Evolutionary conservation across 2,113 vertebrate species (phyloP), one percentile per base, ranked within the genome.

Genomic region (Choloepus hoffmanni): DNA sequence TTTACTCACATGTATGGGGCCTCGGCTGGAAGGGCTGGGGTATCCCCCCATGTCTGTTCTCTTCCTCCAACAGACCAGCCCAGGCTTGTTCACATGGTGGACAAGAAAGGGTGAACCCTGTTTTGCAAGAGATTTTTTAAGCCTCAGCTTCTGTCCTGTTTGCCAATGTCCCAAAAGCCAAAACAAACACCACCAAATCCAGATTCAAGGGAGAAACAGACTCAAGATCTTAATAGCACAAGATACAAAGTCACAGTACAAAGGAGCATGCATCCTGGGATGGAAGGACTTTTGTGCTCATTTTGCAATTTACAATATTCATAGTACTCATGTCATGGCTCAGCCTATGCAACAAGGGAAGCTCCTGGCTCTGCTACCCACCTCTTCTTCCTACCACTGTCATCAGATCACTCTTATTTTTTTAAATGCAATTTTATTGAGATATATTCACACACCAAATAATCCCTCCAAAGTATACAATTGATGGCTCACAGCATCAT

Each of bases 281-380:
- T 16, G 11, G 53, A 45, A 53, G 21, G 45, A 28, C 33, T 40
- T 18, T 68, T 30, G 40, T 3, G 4, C 67, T 43, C 36, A 3
- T 60, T 55, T 86, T 87, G 13, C 76, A 72, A 12, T 33, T 36
- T 30, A 4, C 36, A 9, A 6, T 12, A 26, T 43, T 77, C 63
- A 0, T 4, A 63, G 7, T 13, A 5, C 14, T 4, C 7, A 3
- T 0, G 1, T 45, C 76, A 19, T 9, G 53, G 16, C 53, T 68
- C 60, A 13, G 30, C 33, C 13, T 6, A 13, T 13, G 16, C 1
- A 8, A 55, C 36, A 23, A 0, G 7, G 33, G 70, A 48, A 18
- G 45, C 40, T 26, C 63, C 45, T 76, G 18, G 68, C 14, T 53
- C 40, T 14, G 21, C 62, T 8, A 11, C 19, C 36, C 14, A 23